Evolutionary conservation across 2,888 invertebrate genomes (phyloP).

Genomic region (Ochropleura leucogaster): DNA sequence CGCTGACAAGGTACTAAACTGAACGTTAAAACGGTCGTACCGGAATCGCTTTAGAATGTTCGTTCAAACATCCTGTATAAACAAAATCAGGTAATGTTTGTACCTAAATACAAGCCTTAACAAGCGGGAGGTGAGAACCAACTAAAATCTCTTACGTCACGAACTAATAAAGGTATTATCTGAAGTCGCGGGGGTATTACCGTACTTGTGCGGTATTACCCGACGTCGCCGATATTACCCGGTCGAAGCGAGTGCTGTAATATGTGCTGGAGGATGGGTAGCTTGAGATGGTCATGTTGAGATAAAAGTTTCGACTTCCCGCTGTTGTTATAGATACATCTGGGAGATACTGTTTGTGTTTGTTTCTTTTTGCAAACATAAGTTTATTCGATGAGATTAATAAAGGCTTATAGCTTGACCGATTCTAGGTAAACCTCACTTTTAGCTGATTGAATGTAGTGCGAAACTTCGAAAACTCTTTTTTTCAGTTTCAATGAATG

Average conservation of each 20-base stretch:
- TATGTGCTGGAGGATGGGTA: constrained; percentile 4
- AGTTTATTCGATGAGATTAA: background rate
- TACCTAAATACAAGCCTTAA: constrained; percentile 13
- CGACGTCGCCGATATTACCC: background rate
- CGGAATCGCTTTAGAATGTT: background rate
- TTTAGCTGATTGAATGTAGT: background rate
- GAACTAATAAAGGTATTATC: constrained; percentile 53
- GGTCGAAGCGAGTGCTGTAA: constrained; percentile 15
- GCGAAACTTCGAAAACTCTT: background rate
- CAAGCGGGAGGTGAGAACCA: constrained; percentile 19
- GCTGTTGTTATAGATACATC: constrained; percentile 12
- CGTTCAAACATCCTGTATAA: background rate
- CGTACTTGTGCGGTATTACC: background rate
- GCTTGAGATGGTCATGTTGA: constrained; percentile 3
- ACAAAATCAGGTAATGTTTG: constrained; percentile 23
- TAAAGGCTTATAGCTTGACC: background rate
- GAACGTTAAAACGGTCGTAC: background rate
- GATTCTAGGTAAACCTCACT: background rate
- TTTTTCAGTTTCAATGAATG: background rate
- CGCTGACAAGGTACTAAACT: background rate
- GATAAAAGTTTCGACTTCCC: constrained; percentile 6
- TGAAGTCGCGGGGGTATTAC: constrained; percentile 20
- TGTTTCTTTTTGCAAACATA: background rate
- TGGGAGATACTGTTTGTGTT: background rate
- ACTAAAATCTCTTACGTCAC: constrained; percentile 37